Evolutionary conservation across 2,113 vertebrate genomes (phyloP).

Genomic region (Ondatra zibethicus): DNA sequence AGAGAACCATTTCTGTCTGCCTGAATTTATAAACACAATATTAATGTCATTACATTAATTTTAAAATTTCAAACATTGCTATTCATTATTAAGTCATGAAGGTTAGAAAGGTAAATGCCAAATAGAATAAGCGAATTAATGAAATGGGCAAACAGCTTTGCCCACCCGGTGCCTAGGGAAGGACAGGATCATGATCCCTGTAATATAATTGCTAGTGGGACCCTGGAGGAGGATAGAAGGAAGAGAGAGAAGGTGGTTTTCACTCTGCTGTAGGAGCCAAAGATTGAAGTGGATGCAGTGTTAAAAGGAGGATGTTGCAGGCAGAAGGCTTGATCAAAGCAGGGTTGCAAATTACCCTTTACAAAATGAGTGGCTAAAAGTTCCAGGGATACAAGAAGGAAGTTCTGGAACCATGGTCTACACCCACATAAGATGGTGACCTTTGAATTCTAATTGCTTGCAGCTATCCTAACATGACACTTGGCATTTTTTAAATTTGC

Average conservation of each 20-base stretch:
- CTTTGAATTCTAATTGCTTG: conserved; percentile 75
- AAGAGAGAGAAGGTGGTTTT: background rate
- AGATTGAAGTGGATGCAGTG: background rate
- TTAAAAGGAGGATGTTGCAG: conserved; percentile 47
- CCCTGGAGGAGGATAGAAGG: too few relatives aligned
- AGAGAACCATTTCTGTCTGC: background rate
- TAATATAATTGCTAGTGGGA: too few relatives aligned
- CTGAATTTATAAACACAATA: background rate
- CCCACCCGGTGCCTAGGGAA: background rate
- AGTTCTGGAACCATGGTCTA: conserved; percentile 56
- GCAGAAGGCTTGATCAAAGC: conserved; percentile 43
- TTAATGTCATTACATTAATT: background rate
- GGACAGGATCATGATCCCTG: background rate
- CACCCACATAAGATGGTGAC: conserved; percentile 66
- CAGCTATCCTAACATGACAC: conserved; percentile 66
- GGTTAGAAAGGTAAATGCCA: background rate
- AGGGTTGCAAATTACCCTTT: conserved; percentile 75
- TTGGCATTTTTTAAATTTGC: conserved; percentile 77
- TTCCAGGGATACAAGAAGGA: conserved; percentile 59
- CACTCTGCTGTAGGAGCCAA: background rate
- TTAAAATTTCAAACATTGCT: background rate
- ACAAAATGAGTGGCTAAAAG: conserved; percentile 70
- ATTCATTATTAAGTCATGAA: background rate
- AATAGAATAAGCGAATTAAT: conserved; percentile 2
- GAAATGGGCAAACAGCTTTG: background rate